A percentile compares a stretch with the other conserved stretches of the same genome.
Evolutionary conservation across 2,888 invertebrate species (phyloP).

Genomic region (Arrhopalites spinosus): DNA sequence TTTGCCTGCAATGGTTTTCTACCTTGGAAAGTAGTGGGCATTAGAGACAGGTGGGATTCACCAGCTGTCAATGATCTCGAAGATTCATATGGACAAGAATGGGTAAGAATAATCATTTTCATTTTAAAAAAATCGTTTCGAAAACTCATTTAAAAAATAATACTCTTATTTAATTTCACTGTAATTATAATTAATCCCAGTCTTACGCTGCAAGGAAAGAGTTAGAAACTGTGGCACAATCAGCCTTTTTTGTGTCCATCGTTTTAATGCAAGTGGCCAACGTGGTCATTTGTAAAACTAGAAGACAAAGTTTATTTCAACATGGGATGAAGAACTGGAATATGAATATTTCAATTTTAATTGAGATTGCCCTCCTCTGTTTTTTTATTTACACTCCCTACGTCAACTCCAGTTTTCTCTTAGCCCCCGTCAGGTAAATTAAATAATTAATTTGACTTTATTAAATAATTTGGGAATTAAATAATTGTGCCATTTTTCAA

Average conservation of each 20-base stretch:
- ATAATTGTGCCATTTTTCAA: too few relatives aligned
- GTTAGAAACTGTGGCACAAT: slow-evolving; percentile 35
- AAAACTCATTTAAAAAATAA: too few relatives aligned
- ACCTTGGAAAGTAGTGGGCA: slow-evolving; percentile 42
- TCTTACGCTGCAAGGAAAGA: too few relatives aligned
- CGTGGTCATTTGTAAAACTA: slow-evolving; percentile 52
- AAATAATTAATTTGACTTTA: not conserved
- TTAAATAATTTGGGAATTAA: too few relatives aligned
- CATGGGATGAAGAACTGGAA: slow-evolving; percentile 58
- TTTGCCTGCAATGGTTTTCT: slow-evolving; percentile 48
- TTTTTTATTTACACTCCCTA: slow-evolving; percentile 53
- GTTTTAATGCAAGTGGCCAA: slow-evolving; percentile 53
- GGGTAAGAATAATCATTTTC: slow-evolving; percentile 38
- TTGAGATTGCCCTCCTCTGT: slow-evolving; percentile 44
- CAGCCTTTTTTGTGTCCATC: slow-evolving; percentile 52
- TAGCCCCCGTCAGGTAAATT: not conserved
- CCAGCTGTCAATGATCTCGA: slow-evolving; percentile 48
- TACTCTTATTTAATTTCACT: too few relatives aligned
- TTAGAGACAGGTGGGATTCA: slow-evolving; percentile 43
- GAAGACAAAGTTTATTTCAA: slow-evolving; percentile 49
- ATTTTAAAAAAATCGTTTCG: not conserved
- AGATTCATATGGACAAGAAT: slow-evolving; percentile 54
- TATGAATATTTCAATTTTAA: slow-evolving; percentile 53
- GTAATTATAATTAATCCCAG: not conserved
- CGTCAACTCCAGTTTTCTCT: slow-evolving; percentile 21